Percentiles rank a stretch among this genome's conserved stretches.
Conservation (phyloP, 2,888 invertebrate genomes). For the Microplitis manilae region DNA sequence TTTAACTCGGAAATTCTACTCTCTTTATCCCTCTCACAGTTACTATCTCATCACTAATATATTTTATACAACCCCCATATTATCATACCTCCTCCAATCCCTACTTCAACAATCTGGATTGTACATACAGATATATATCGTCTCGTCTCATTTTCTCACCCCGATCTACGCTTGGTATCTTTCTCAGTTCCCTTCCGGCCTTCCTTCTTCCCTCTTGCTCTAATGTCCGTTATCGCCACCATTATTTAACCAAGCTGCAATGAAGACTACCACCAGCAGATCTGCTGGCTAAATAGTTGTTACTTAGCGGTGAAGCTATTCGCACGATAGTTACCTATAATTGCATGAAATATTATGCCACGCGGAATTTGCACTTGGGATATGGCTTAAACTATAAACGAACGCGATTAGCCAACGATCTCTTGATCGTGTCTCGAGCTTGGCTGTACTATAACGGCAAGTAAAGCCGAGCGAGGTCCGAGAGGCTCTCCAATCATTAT, state of each 20-base stretch:
- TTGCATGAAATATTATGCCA: constrained; percentile 56
- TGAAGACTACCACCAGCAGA: not conserved
- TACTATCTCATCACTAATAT: constrained; percentile 20
- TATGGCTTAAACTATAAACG: constrained; percentile 28
- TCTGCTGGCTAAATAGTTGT: constrained; percentile 57
- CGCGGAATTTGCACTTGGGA: constrained; percentile 58
- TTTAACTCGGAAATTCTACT: constrained; percentile 40
- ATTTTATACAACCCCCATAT: constrained; percentile 32
- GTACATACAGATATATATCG: not conserved
- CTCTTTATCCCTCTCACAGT: constrained; percentile 37
- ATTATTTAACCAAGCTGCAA: constrained; percentile 1
- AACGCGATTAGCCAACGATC: not conserved
- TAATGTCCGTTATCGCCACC: constrained; percentile 10
- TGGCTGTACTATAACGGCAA: not conserved
- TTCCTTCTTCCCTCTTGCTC: constrained; percentile 20
- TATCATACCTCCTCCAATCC: constrained; percentile 3
- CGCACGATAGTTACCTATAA: constrained; percentile 52
- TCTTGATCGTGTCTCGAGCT: not conserved
- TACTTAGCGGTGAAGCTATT: constrained; percentile 55
- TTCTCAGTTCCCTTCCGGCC: constrained; percentile 42
- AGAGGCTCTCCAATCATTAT: not conserved
- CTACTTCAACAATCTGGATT: not conserved
- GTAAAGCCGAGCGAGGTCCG: not conserved
- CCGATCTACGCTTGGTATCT: constrained; percentile 34
- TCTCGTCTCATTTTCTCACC: constrained; percentile 47